A percentile compares a stretch with the other conserved stretches of the same genome.
These are phyloP conservation scores for Ellobius talpinus DNA, from an alignment of 2,113 vertebrate species.

Conservation along the genomic window DNA sequence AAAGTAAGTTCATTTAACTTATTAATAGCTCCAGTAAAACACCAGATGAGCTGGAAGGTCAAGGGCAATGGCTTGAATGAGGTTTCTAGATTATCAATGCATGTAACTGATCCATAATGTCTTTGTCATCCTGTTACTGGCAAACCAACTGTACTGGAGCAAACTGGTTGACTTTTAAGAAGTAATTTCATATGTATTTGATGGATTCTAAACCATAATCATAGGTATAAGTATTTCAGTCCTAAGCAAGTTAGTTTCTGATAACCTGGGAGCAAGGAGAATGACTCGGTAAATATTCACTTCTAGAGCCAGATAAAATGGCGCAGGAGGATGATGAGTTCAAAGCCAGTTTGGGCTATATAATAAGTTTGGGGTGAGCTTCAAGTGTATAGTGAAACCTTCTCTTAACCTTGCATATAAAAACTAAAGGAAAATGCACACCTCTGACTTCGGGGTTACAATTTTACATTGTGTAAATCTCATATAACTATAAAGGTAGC, in stretches of 20 bases:
- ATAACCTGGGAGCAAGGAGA: constrained; percentile 35
- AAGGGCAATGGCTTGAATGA: constrained; percentile 40
- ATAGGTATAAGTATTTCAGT: constrained; percentile 31
- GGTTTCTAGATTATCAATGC: neutral
- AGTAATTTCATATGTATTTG: constrained; percentile 38
- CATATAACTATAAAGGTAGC: neutral
- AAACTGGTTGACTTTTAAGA: constrained; percentile 9
- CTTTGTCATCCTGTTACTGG: neutral
- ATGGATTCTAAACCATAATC: constrained; percentile 7
- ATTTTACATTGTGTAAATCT: constrained; percentile 4
- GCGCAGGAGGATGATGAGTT: neutral
- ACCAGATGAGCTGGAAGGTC: constrained; percentile 32
- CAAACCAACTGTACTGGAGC: constrained; percentile 25
- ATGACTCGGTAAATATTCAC: neutral
- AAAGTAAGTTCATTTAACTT: constrained; percentile 64
- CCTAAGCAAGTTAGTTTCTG: constrained; percentile 39
- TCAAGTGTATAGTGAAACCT: neutral
- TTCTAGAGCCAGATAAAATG: neutral
- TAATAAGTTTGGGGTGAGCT: neutral
- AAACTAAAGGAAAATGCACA: neutral
- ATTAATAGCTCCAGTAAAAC: constrained; percentile 59
- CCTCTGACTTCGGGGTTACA: neutral
- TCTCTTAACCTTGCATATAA: neutral
- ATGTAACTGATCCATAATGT: constrained; percentile 12
- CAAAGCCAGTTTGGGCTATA: neutral